Base-by-base conservation (phyloP, 2,113 vertebrate genomes). In the Amblyornis subalaris region DNA sequence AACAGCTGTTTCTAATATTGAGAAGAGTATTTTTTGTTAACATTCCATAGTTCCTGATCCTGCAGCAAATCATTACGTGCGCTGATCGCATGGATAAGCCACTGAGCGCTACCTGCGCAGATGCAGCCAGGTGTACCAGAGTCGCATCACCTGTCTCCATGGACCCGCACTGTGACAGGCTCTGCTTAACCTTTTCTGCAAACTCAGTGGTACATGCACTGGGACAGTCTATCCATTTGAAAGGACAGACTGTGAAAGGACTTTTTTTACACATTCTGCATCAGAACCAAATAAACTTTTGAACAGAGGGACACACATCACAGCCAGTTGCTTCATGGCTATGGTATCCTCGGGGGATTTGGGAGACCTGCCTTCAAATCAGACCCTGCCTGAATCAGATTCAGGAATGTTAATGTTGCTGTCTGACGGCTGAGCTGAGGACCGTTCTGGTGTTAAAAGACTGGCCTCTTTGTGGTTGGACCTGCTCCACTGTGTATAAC, bases 361-460 rank as follows among this genome's bases (percentile, higher is more conserved):
- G 71, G 69, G 45, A 94, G 67, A 93, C 78, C 75, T 92, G 80
- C 26, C 74, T 90, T 84, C 84, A 38, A 26, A 89, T 42, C 36
- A 70, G 62, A 58, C 9, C 40, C 44, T 91, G 61, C 58, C 80
- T 1, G 2, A 67, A 53, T 69, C 42, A 42, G 58, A 23, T 62
- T 87, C 1, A 7, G 58, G 88, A 88, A 79, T 50, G 66, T 48
- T 87, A 35, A 18, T 3, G 2, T 51, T 71, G 44, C 85, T 57
- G 74, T 91, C 89, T 93, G 77, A 58, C 2, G 0, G 38, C 66
- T 55, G 33, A 42, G 50, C 71, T 82, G 92, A 23, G 58, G 45
- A 36, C 93, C 94, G 35, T 95, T 91, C 81, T 94, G 84, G 51
- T 87, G 70, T 65, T 47, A 25, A 84, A 84, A 75, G 61, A 33